Percentiles rank a stretch among this genome's conserved stretches.
These are phyloP conservation scores for Lagocephalus sceleratus DNA, from an alignment of 2,797 vertebrate genomes.

Conservation along the genomic window DNA sequence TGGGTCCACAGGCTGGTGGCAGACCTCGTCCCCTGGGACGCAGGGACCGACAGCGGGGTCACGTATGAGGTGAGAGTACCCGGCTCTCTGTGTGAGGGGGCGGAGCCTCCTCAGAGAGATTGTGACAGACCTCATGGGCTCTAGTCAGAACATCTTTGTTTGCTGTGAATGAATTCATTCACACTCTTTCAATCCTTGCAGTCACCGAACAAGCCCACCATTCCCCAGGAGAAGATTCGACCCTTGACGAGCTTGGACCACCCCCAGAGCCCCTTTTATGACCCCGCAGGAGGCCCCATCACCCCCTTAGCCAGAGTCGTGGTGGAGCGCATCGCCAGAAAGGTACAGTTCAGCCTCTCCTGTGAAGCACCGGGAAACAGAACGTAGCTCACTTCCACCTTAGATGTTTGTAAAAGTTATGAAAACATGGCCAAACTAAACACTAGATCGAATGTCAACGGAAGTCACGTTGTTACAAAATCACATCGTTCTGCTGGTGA, in stretches of 20 bases:
- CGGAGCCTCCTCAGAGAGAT: too few species aligned
- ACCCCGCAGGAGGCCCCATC: conserved; percentile 88
- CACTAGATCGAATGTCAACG: too few species aligned
- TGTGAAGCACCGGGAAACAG: too few species aligned
- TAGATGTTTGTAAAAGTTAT: too few species aligned
- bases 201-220: conserved; percentile 91
- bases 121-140: too few species aligned
- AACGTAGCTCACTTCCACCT: too few species aligned
- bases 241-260: conserved; percentile 93
- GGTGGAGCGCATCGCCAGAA: conserved; percentile 93
- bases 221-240: conserved; percentile 92
- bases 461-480: too few species aligned
- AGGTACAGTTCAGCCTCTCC: conserved; percentile 71
- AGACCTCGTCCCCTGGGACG: conserved; percentile 95
- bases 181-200: conserved; percentile 41
- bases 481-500: too few species aligned
- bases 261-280: conserved; percentile 93
- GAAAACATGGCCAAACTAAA: too few species aligned
- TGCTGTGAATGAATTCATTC: not conserved
- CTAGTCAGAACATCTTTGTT: too few species aligned
- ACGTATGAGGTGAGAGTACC: conserved; percentile 86
- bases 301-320: conserved; percentile 84
- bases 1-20: conserved; percentile 91
- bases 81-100: not conserved
- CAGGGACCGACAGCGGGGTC: conserved; percentile 89